Evolutionary conservation across 2,888 invertebrate genomes (phyloP).

Genomic region (Lithosia quadra): DNA sequence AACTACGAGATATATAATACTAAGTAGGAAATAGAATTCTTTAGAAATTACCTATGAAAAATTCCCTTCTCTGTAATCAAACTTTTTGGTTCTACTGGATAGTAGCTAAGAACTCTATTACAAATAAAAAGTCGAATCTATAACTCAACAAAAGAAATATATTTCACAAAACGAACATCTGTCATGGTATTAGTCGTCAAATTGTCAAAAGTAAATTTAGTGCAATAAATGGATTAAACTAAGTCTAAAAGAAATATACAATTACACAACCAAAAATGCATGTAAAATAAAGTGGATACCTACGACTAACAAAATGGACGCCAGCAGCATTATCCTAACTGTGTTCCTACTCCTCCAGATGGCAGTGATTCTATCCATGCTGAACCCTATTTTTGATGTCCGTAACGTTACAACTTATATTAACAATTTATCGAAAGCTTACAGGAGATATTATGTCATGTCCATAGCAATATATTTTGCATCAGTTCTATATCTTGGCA

Average conservation of each 20-base stretch:
- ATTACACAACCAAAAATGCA: constrained; percentile 10
- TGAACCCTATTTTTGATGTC: constrained; percentile 74
- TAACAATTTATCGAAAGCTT: constrained; percentile 47
- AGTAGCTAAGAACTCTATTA: background rate
- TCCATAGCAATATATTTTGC: constrained; percentile 60
- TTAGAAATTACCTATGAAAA: too few species aligned
- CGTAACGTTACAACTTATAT: constrained; percentile 61
- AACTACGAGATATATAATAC: too few species aligned
- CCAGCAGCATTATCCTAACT: constrained; percentile 61
- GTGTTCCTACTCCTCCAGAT: constrained; percentile 72
- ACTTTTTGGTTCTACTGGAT: too few species aligned
- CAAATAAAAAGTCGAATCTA: background rate
- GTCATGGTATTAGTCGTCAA: constrained; percentile 50
- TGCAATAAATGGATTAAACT: constrained; percentile 10
- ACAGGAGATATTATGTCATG: constrained; percentile 54
- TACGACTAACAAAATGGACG: constrained; percentile 66
- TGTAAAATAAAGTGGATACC: constrained; percentile 25
- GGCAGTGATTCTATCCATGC: constrained; percentile 65
- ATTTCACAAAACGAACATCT: constrained; percentile 59
- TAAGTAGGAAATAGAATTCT: too few species aligned
- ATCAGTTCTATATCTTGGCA: constrained; percentile 70
- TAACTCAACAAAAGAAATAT: constrained; percentile 54
- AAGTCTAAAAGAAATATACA: background rate
- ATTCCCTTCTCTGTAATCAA: too few species aligned
- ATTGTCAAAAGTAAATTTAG: constrained; percentile 12